A percentile compares a stretch with the other conserved stretches of the same genome.
These are phyloP conservation scores for Tipula confusa DNA, from an alignment of 2,888 invertebrate genomes.

Conservation along the genomic window DNA sequence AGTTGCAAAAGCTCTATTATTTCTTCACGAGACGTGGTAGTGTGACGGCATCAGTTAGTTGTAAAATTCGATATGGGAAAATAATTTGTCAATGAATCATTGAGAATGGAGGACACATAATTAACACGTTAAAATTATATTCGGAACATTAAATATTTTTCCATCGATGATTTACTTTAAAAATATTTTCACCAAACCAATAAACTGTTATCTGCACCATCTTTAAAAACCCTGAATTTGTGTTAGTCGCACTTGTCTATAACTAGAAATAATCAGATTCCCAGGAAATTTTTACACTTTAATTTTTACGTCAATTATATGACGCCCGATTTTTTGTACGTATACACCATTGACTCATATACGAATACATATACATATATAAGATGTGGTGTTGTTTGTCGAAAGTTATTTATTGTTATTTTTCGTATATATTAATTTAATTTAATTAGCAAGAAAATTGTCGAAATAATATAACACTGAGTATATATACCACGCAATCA, in stretches of 20 bases:
- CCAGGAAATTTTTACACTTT: background rate
- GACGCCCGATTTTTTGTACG: background rate
- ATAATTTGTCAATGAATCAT: too few species aligned
- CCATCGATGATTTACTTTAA: background rate
- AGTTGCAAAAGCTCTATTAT: too few species aligned
- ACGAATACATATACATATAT: too few species aligned
- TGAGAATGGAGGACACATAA: too few species aligned
- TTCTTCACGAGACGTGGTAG: too few species aligned
- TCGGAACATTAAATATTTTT: too few species aligned
- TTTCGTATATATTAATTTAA: background rate
- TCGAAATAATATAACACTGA: background rate
- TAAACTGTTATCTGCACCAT: background rate
- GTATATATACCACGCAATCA: background rate
- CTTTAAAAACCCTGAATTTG: background rate
- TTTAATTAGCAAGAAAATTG: background rate
- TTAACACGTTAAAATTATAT: too few species aligned
- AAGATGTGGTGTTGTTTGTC: background rate
- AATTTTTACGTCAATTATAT: background rate
- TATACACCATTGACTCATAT: background rate
- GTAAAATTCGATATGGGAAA: too few species aligned
- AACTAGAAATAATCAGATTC: background rate
- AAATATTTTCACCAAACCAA: background rate
- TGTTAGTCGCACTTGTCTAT: background rate
- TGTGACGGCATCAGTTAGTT: too few species aligned
- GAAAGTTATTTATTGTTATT: background rate